Evolutionary conservation across 2,888 invertebrate species (phyloP).

Genomic region (Ferdinandea cuprea): DNA sequence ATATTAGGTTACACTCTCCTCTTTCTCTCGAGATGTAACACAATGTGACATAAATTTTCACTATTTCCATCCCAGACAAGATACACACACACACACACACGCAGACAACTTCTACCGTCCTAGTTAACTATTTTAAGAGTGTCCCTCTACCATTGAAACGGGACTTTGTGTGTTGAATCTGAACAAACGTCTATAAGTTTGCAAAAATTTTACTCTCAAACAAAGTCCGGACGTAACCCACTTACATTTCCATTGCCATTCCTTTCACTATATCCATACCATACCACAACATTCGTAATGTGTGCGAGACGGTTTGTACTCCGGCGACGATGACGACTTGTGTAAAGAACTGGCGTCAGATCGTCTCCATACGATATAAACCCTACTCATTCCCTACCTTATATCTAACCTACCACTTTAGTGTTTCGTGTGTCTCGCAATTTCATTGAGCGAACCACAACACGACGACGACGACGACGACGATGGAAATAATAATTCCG

Average conservation of each 20-base stretch:
- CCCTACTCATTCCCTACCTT: background rate
- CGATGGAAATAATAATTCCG: constrained; percentile 30
- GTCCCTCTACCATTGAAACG: constrained; percentile 11
- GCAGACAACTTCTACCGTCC: constrained; percentile 18
- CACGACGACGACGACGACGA: constrained; percentile 14
- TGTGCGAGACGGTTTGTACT: constrained; percentile 10
- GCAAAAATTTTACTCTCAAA: constrained; percentile 23
- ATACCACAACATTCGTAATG: background rate
- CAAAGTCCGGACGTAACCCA: constrained; percentile 54
- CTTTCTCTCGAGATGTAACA: background rate
- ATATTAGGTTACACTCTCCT: constrained; percentile 18
- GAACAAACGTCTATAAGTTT: background rate
- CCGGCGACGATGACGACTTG: constrained; percentile 7
- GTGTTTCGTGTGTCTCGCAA: constrained; percentile 50
- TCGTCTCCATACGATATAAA: constrained; percentile 60
- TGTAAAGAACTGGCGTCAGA: constrained; percentile 55
- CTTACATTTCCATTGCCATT: constrained; percentile 39
- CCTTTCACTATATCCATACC: constrained; percentile 6
- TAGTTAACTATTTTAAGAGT: constrained; percentile 42
- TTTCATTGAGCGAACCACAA: constrained; percentile 27
- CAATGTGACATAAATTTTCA: constrained; percentile 11
- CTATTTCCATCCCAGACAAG: constrained; percentile 13
- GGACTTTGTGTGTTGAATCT: constrained; percentile 13
- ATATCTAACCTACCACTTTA: constrained; percentile 4
- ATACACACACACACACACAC: background rate